Base-by-base conservation (phyloP, 2,797 vertebrate genomes). In the Orestias chungarensis region DNA sequence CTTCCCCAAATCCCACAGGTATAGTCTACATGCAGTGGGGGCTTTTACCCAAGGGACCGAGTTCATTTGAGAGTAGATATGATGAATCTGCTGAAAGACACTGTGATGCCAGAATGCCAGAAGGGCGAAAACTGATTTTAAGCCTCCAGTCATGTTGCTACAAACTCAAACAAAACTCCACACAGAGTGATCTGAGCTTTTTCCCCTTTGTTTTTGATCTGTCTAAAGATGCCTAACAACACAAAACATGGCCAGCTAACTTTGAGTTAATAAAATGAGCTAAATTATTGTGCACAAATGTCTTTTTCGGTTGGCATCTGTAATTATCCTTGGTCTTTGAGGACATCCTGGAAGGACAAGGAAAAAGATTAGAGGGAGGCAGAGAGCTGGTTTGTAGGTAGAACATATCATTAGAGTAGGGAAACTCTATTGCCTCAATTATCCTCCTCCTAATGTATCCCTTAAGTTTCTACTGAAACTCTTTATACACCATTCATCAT, bases 391-490 rank as follows among this genome's bases (percentile, higher is more conserved):
- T 76, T 88, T 85, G 84, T 86, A 82, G 83, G 74, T 86, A 17
- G 79, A 86, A 85, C 85, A 57, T 91, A 84, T 90, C 74, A 89
- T 92, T 92, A 90, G 66, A 69, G 79, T 82, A 70, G 73, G 79
- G 76, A 77, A 73, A 76, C 80, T 78, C 68, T n/a, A 73, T 73
- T 42, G 74, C 85, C 73, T 84, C 75, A 86, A 85, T 90, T 87
- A 87, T 81, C 74, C 82, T 85, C 57, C 76, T 62, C 74, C 78
- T 68, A 74, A 52, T 55, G 85, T 82, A 84, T 83, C 88, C 87
- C 82, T 79, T 2, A 79, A 73, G 47, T 38, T 62, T 90, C 88
- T 84, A 90, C 71, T 78, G 83, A 73, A 49, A 25, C 59, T 84
- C 70, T 79, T 82, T 80, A 68, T 68, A 80, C 65, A 42, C 33